Percentiles rank a stretch among this genome's conserved stretches.
These are phyloP conservation scores for Drosophila saltans DNA, from an alignment of 1,140 invertebrate genomes.

Conservation along the genomic window DNA sequence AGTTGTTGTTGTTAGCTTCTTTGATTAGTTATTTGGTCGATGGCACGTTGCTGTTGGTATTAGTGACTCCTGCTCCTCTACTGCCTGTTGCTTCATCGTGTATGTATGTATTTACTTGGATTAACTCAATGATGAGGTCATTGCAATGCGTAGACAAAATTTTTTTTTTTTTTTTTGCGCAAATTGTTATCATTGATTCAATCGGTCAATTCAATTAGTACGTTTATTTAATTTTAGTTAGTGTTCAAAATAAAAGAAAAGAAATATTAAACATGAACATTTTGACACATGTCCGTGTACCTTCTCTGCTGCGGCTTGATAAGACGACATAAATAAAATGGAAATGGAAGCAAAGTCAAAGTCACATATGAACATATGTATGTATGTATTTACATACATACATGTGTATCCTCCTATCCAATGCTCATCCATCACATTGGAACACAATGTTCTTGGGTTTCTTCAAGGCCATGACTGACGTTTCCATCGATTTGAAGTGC, in stretches of 20 bases:
- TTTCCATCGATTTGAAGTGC: slow-evolving; percentile 16
- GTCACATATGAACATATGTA: slow-evolving; percentile 2
- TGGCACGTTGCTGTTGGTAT: slow-evolving; percentile 40
- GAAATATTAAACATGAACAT: no score
- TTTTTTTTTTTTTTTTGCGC: not conserved
- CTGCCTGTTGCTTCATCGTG: slow-evolving; percentile 38
- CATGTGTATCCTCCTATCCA: not conserved
- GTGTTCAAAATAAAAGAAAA: not conserved
- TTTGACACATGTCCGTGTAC: slow-evolving; percentile 1
- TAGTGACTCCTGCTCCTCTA: slow-evolving; percentile 3
- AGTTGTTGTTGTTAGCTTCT: slow-evolving; percentile 14
- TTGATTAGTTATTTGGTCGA: slow-evolving; percentile 68
- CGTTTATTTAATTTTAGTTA: slow-evolving; percentile 2
- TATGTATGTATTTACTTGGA: not conserved
- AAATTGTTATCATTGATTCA: slow-evolving; percentile 25
- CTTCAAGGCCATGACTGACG: slow-evolving; percentile 19
- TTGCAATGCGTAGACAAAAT: not conserved
- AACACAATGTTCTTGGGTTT: not conserved
- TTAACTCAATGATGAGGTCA: not conserved
- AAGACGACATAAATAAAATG: not conserved
- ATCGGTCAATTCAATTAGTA: slow-evolving; percentile 60
- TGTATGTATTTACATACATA: not conserved
- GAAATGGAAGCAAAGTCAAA: not conserved
- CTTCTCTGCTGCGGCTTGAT: not conserved
- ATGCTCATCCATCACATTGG: slow-evolving; percentile 9